phyloP scores from a whole-genome alignment of 1,140 invertebrate genomes.

The Grapholita molesta region DNA sequence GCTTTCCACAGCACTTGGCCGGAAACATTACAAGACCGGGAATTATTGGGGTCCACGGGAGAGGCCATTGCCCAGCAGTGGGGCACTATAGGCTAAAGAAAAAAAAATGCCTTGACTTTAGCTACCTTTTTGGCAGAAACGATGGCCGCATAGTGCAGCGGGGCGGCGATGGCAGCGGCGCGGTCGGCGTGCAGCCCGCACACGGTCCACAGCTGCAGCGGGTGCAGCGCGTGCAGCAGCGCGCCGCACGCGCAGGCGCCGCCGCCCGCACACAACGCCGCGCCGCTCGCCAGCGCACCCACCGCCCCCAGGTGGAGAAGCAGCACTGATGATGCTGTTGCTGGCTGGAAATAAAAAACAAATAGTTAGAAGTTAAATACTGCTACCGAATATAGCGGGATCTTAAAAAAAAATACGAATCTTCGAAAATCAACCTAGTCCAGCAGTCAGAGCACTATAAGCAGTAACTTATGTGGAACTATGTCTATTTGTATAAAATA shows the following conservation, averaged over 20 bases:
- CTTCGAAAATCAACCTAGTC: too few relatives aligned
- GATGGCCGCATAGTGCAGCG: conserved; percentile 86
- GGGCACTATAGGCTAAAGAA: too few relatives aligned
- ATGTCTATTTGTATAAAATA: too few relatives aligned
- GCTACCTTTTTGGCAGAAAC: conserved; percentile 82
- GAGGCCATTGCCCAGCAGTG: too few relatives aligned
- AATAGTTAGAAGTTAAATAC: background rate
- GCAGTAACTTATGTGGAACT: too few relatives aligned
- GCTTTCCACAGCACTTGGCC: too few relatives aligned
- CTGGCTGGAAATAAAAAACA: conserved; percentile 76
- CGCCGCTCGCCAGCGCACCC: conserved; percentile 82
- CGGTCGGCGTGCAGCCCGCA: conserved; percentile 89
- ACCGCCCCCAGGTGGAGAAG: conserved; percentile 85
- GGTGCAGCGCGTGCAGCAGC: conserved; percentile 84
- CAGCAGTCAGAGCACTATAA: too few relatives aligned
- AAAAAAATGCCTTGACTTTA: background rate
- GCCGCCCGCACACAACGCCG: conserved; percentile 71
- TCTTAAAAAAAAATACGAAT: too few relatives aligned
- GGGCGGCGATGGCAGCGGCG: conserved; percentile 87
- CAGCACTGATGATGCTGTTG: conserved; percentile 83
- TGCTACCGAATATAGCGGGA: too few relatives aligned
- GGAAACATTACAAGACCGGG: too few relatives aligned
- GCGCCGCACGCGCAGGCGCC: conserved; percentile 79
- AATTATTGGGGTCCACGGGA: too few relatives aligned
- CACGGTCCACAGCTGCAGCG: conserved; percentile 87